Percentiles rank a stretch among this genome's conserved stretches.
Conservation (phyloP, 2,797 vertebrate species). For the Artibeus lituratus region DNA sequence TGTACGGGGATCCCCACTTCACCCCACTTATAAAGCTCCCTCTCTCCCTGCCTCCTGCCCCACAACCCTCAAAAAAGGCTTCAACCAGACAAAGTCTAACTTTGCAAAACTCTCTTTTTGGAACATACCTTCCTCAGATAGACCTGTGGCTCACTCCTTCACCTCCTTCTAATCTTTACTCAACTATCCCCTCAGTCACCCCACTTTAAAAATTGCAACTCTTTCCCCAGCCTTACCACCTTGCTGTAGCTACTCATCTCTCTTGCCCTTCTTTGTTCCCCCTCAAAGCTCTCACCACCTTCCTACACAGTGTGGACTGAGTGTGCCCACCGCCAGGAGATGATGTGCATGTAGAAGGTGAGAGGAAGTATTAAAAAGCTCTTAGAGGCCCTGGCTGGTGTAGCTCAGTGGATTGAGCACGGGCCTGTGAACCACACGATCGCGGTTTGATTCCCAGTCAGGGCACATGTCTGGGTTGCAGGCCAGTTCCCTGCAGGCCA, state of each 20-base stretch:
- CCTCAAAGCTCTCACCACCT: neutral
- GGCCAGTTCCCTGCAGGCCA: too few species aligned
- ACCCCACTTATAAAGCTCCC: neutral
- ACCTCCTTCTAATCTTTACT: neutral
- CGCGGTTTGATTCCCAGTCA: too few species aligned
- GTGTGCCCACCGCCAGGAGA: neutral
- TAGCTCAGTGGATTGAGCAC: too few species aligned
- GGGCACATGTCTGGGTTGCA: too few species aligned
- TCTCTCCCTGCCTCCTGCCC: neutral
- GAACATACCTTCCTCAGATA: neutral
- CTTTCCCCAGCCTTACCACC: too few species aligned
- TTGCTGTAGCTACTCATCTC: neutral
- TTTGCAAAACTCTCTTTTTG: neutral
- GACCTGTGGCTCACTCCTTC: neutral
- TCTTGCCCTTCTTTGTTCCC: neutral
- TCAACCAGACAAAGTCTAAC: neutral
- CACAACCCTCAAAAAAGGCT: neutral
- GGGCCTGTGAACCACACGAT: too few species aligned
- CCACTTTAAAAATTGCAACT: neutral
- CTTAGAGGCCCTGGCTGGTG: too few species aligned
- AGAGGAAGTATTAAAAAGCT: neutral
- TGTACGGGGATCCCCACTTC: neutral
- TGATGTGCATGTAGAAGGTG: neutral
- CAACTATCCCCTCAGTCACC: neutral
- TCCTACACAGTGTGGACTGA: neutral